Base-by-base conservation (phyloP, 2,797 vertebrate genomes). In the Crax fasciolata region DNA sequence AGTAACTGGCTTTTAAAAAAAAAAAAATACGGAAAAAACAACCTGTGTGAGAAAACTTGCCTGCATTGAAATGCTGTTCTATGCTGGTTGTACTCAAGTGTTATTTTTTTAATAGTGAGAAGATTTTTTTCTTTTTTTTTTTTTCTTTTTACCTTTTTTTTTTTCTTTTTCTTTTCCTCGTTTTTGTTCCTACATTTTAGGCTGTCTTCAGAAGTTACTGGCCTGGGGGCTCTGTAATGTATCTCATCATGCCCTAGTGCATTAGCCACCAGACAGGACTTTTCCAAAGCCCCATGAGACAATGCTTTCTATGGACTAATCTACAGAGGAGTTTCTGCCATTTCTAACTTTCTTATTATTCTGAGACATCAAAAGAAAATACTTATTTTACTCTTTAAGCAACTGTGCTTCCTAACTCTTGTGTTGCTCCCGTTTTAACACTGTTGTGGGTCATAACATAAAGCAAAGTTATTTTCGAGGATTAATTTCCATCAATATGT, bases 181-280 rank as follows among this genome's bases (percentile, higher is more conserved):
- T 97, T 97, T 98, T 96, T 97, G 93, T 97, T 98, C 97, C 98
- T 97, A 96, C 96, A 96, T 98, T 98, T 96, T 98, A 98, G 98
- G 98, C 98, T 99, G 97, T 98, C 98, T 96, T 98, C 98, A 98
- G 98, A 98, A 98, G 98, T 98, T 98, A 98, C 98, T 98, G 98
- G 98, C 98, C 98, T 98, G 97, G 98, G 98, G 97, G 97, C 98
- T 98, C 98, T 98, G 97, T 99, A 98, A 98, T 98, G 95, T 98
- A 97, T 93, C 95, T 98, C 97, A 98, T 97, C 98, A 97, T 98
- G 97, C 98, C 97, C 98, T 98, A 98, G 96, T 96, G 95, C 95
- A 97, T 97, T 97, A 98, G 96, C 95, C 95, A 97, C 97, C 98
- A 98, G 98, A 98, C 97, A 98, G 98, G 98, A 99, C 98, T 98